Evolutionary conservation across 2,888 invertebrate species (phyloP).

Genomic region (Dyspetes luteomarginatus): DNA sequence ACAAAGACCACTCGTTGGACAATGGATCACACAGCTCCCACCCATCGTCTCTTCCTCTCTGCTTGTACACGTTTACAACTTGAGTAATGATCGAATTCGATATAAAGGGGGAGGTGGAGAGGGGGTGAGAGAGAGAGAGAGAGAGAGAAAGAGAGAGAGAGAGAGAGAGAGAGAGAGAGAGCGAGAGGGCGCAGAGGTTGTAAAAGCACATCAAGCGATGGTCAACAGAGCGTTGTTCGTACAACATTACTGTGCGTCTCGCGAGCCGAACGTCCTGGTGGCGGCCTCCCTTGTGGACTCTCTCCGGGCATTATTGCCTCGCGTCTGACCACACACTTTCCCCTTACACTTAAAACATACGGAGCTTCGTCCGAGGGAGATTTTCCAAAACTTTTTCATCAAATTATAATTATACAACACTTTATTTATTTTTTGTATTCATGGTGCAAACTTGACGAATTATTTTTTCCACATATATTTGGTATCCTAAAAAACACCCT

Average conservation of each 20-base stretch:
- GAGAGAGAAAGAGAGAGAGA: too few species aligned
- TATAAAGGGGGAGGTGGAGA: conserved; percentile 36
- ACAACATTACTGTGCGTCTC: neutral
- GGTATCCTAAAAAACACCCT: too few species aligned
- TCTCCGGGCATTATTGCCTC: neutral
- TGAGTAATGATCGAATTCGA: conserved; percentile 52
- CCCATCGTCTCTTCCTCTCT: conserved; percentile 17
- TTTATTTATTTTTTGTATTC: too few species aligned
- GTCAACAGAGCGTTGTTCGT: conserved; percentile 17
- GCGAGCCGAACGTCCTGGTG: too few species aligned
- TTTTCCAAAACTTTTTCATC: too few species aligned
- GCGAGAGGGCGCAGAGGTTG: conserved; percentile 16
- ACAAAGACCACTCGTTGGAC: conserved; percentile 57
- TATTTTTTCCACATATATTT: too few species aligned
- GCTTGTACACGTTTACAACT: conserved; percentile 40
- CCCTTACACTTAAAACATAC: conserved; percentile 4
- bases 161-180: too few species aligned
- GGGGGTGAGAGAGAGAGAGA: conserved; percentile 49
- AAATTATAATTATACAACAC: too few species aligned
- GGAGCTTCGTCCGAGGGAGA: neutral
- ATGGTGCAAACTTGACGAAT: too few species aligned
- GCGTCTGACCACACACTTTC: conserved; percentile 13
- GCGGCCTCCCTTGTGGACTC: neutral
- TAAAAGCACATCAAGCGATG: conserved; percentile 39
- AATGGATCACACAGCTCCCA: conserved; percentile 40